Evolutionary conservation across 2,888 invertebrate species (phyloP), one percentile per base, ranked within the genome.

Genomic region (Agriotes lineatus): DNA sequence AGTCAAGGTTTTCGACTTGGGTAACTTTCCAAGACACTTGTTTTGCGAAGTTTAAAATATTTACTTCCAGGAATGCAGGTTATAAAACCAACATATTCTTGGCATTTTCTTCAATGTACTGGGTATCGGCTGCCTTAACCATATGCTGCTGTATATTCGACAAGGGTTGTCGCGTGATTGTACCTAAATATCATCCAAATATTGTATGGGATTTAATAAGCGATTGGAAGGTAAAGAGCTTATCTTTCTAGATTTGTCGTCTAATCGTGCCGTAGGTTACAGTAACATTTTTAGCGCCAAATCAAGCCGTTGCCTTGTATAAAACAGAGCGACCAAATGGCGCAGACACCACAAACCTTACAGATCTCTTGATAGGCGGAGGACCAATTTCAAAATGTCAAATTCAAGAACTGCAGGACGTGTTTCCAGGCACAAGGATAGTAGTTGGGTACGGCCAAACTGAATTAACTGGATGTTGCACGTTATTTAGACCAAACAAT

Each of bases 371-470:
- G 1, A 76, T 78, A 2, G 82, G 79, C 7, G 83, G 83, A 0
- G 80, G 77, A 4, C 63, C 76, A 4, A 59, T 82, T 9, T 70
- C 80, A 0, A 66, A 72, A 30, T 74, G 75, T 16, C 74, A 76
- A 57, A 63, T 80, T 14, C 12, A 70, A n/a, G 71, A 73, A 44
- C 56, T 83, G 12, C 71, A 81, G 50, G 81, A 83, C 57, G 19
- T 81, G 6, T 67, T 83, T 25, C 82, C 83, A 0, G 81, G 81
- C 6, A 80, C 82, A 0, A 77, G 78, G 60, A 72, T 82, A 1
- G 69, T 56, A 48, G 76, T 80, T 54, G 73, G 52, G 14, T 83
- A 81, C 64, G 83, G 83, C 0, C 81, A 80, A 74, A 80, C 82
- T 0, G 83, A 83, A 75, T 74, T 79, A 3, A 75, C 75, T 5